Conservation (phyloP, 1,140 invertebrate species). For the Thrips palmi region DNA sequence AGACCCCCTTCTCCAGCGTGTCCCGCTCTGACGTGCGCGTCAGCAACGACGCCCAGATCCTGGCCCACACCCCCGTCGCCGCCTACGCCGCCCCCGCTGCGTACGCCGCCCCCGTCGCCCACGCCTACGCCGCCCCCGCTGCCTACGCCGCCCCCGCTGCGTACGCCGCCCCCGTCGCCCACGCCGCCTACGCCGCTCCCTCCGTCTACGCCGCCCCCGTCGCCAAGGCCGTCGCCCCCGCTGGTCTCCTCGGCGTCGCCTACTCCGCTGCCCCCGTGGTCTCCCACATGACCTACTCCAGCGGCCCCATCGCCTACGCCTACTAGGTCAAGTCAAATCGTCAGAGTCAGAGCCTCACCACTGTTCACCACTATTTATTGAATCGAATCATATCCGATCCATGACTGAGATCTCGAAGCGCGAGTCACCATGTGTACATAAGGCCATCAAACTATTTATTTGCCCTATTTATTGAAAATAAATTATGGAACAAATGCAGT, state of each 20-base stretch:
- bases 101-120: constrained; percentile 13
- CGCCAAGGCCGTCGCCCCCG: constrained; percentile 18
- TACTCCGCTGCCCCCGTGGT: constrained; percentile 14
- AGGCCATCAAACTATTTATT: no score
- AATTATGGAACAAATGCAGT: no score
- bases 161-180: constrained; percentile 13
- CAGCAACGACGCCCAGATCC: constrained; percentile 35
- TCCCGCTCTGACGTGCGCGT: constrained; percentile 40
- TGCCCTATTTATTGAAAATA: no score
- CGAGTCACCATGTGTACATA: no score
- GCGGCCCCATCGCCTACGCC: no score
- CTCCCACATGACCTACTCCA: no score
- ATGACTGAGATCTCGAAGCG: no score
- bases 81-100: constrained; percentile 1
- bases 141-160: constrained; percentile 18
- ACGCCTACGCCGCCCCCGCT: constrained; percentile 14
- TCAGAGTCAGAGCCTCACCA: no score
- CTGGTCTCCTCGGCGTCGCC: constrained; percentile 27
- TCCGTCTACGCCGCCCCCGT: constrained; percentile 15
- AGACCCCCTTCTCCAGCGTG: constrained; percentile 46
- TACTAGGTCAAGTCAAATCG: no score
- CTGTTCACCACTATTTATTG: no score
- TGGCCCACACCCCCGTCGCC: constrained; percentile 19
- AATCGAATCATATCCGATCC: no score
- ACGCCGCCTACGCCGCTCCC: no score